Evolutionary conservation across 2,113 vertebrate species (phyloP).

Genomic region (Archilochus colubris): DNA sequence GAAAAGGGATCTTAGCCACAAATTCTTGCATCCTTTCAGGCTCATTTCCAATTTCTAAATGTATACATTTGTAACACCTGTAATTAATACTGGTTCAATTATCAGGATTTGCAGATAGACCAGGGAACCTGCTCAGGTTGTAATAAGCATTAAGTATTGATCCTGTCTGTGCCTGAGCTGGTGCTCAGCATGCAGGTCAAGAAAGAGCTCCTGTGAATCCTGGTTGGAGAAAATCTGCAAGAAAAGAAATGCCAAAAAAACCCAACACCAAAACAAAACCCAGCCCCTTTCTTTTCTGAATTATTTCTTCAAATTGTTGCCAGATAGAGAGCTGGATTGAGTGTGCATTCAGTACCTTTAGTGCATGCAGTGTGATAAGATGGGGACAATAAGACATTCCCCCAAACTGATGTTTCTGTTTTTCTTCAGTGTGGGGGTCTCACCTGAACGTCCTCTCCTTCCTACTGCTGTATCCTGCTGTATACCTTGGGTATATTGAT

Average conservation of each 20-base stretch:
- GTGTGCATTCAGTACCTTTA: fast-evolving
- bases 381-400: fast-evolving
- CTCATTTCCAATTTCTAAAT: background rate
- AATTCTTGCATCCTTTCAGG: background rate
- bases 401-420: background rate
- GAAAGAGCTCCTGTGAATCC: background rate
- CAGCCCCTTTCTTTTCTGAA: background rate
- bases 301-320: background rate
- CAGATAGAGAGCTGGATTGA: fast-evolving
- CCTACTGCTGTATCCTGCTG: background rate
- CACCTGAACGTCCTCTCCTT: background rate
- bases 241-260: background rate
- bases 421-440: no score
- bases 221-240: background rate
- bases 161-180: background rate
- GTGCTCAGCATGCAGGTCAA: background rate
- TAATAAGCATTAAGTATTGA: background rate
- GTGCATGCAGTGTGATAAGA: fast-evolving
- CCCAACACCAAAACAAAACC: no score
- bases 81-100: background rate
- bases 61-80: background rate
- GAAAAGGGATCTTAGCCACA: background rate
- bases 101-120: background rate
- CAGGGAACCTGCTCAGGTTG: background rate
- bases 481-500: fast-evolving